These are phyloP conservation scores for Stramonita haemastoma DNA, from an alignment of 2,888 invertebrate species.

Conservation along the genomic window DNA sequence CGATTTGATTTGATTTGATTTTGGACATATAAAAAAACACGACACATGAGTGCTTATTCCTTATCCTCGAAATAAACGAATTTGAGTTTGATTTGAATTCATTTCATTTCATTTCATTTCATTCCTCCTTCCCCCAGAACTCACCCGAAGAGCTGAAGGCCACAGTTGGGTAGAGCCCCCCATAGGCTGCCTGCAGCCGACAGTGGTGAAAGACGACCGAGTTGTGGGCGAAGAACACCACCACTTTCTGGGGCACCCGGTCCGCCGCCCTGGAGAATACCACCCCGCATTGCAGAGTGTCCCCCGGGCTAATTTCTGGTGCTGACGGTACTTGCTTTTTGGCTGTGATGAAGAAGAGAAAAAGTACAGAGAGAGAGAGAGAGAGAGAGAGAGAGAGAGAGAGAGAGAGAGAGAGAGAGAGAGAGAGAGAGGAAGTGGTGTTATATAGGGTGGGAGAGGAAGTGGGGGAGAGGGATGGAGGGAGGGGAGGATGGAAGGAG, in stretches of 20 bases:
- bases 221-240: constrained; percentile 48
- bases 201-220: constrained; percentile 46
- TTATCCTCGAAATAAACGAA: too few species aligned
- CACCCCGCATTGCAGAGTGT: constrained; percentile 48
- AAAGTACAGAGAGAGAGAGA: not conserved
- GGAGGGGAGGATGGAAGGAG: not conserved
- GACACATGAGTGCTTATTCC: too few species aligned
- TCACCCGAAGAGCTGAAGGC: constrained; percentile 50
- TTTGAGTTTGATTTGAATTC: too few species aligned
- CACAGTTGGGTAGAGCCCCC: constrained; percentile 56
- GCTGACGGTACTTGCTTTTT: constrained; percentile 34
- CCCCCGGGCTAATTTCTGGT: constrained; percentile 44
- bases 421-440: not conserved
- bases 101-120: too few species aligned
- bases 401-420: not conserved
- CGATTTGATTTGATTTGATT: too few species aligned
- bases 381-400: not conserved
- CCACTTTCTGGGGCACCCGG: constrained; percentile 46
- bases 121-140: not conserved
- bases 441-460: not conserved
- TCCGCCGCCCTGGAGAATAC: constrained; percentile 45
- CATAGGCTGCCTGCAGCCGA: constrained; percentile 45
- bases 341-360: constrained; percentile 21
- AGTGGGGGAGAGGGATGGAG: not conserved
- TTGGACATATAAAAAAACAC: too few species aligned